phyloP scores from a whole-genome alignment of 2,888 invertebrate species.

The Aleiodes testaceus region DNA sequence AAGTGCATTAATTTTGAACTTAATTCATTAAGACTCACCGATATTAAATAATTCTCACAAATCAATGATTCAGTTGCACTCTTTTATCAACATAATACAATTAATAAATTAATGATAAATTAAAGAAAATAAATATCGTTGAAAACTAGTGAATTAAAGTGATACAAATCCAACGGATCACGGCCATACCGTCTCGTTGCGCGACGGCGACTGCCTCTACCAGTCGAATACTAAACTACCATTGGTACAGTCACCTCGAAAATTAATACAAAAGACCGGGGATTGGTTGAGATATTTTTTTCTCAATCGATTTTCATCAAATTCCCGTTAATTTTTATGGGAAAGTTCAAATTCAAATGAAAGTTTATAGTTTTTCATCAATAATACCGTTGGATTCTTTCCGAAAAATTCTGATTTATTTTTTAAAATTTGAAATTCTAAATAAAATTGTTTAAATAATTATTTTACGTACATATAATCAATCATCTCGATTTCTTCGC shows the following conservation, averaged over 20 bases:
- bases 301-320: constrained; percentile 15
- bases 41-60: neutral
- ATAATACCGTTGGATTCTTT: neutral
- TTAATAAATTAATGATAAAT: constrained; percentile 6
- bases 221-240: constrained; percentile 63
- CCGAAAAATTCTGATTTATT: neutral
- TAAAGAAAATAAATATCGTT: neutral
- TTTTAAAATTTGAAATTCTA: neutral
- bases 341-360: constrained; percentile 1
- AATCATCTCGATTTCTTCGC: constrained; percentile 59
- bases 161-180: constrained; percentile 58
- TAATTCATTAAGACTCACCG: neutral
- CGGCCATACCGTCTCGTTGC: constrained; percentile 68
- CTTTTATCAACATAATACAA: neutral
- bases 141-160: constrained; percentile 24
- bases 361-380: neutral
- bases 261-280: constrained; percentile 48
- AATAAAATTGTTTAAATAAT: neutral
- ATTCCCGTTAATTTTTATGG: neutral
- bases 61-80: constrained; percentile 1
- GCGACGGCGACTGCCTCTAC: constrained; percentile 67
- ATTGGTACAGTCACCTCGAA: constrained; percentile 57
- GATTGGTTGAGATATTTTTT: constrained; percentile 14
- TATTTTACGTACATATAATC: neutral
- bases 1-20: neutral